phyloP scores from a whole-genome alignment of 2,888 invertebrate genomes.

The Heliconius ethilla region DNA sequence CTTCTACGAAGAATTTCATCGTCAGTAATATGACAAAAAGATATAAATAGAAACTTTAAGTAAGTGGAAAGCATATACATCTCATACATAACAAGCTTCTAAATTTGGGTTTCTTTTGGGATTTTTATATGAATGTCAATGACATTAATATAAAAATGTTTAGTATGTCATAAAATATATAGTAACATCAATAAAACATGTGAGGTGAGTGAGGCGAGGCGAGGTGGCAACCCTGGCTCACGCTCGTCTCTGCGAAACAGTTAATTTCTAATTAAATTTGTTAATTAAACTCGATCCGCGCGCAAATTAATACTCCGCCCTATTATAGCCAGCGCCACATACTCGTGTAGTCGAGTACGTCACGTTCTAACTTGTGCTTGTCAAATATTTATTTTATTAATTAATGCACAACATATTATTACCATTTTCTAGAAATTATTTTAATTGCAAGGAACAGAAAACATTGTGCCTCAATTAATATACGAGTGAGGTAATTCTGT shows the following conservation, averaged over 20 bases:
- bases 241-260: conserved; percentile 69
- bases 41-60: not conserved
- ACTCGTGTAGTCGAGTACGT: not conserved
- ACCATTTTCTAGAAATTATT: not conserved
- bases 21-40: not conserved
- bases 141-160: not conserved
- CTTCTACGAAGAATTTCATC: not conserved
- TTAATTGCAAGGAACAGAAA: not conserved
- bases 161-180: not conserved
- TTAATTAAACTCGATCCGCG: conserved; percentile 80
- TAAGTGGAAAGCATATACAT: not conserved
- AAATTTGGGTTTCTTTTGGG: not conserved
- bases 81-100: not conserved
- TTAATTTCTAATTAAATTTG: conserved; percentile 83
- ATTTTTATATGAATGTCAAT: not conserved
- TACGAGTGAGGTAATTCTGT: no score
- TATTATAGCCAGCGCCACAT: conserved; percentile 55
- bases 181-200: not conserved
- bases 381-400: not conserved
- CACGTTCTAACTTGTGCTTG: not conserved
- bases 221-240: conserved; percentile 54
- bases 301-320: conserved; percentile 69
- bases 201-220: not conserved
- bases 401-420: not conserved
- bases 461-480: not conserved